A percentile compares a stretch with the other conserved stretches of the same genome.
Conservation (phyloP, 2,113 vertebrate species). For the Apus apus region DNA sequence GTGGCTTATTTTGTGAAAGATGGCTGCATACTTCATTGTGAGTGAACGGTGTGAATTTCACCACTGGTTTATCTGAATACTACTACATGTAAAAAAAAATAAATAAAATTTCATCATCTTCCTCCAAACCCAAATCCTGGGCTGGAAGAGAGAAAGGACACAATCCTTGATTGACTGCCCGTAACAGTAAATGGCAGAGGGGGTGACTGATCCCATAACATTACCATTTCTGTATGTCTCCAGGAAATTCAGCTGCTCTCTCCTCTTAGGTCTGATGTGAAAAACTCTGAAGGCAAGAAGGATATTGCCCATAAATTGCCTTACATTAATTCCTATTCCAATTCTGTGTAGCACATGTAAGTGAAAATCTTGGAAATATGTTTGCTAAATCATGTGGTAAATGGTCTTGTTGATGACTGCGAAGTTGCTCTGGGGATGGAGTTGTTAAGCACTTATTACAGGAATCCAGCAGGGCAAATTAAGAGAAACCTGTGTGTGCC, state of each 20-base stretch:
- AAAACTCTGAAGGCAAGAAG: neutral
- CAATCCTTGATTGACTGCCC: neutral
- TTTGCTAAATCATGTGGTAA: conserved; percentile 84
- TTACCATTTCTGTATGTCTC: neutral
- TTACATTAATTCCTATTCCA: conserved; percentile 57
- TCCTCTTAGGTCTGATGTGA: neutral
- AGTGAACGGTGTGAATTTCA: neutral
- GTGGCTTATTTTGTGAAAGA: neutral
- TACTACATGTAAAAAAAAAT: neutral
- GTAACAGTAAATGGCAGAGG: neutral
- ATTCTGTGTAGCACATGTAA: conserved; percentile 53
- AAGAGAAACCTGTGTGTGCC: conserved; percentile 77
- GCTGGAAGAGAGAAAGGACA: neutral
- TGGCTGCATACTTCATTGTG: neutral
- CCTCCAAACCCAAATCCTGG: neutral
- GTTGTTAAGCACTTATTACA: conserved; percentile 79
- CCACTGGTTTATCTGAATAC: neutral
- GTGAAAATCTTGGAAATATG: conserved; percentile 73
- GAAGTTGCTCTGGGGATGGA: conserved; percentile 74
- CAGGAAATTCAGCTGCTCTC: neutral
- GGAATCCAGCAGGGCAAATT: conserved; percentile 83
- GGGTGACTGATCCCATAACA: neutral
- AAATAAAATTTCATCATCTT: rapidly evolving
- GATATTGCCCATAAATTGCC: conserved; percentile 2
- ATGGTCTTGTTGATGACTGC: conserved; percentile 81